phyloP scores from a whole-genome alignment of 2,113 vertebrate species.

The Grammomys surdaster region DNA sequence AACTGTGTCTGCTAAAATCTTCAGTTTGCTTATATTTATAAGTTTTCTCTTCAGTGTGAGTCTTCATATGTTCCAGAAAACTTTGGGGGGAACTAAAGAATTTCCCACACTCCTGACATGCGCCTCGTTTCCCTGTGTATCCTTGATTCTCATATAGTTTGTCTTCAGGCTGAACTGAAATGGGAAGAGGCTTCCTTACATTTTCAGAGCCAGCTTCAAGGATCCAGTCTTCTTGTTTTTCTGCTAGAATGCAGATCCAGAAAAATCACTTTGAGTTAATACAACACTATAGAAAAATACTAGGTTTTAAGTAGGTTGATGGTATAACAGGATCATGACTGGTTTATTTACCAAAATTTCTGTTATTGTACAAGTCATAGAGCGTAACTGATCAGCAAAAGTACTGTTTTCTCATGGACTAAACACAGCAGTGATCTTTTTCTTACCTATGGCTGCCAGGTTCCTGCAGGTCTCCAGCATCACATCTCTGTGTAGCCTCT shows the following conservation, averaged over 20 bases:
- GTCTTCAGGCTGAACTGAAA: not conserved
- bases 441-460: not conserved
- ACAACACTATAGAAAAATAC: not conserved
- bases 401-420: not conserved
- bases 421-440: not conserved
- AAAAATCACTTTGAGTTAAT: not conserved
- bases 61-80: not conserved
- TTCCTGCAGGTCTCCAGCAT: conserved; percentile 20
- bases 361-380: not conserved
- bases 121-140: not conserved
- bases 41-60: not conserved
- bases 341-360: not conserved
- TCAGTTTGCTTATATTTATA: not conserved
- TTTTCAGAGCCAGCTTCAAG: not conserved
- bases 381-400: not conserved
- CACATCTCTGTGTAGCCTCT: conserved; percentile 19
- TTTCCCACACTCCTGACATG: not conserved
- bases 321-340: not conserved
- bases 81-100: not conserved
- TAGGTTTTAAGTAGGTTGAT: not conserved
- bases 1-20: not conserved
- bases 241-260: not conserved
- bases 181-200: not conserved
- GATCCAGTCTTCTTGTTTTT: not conserved
- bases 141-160: not conserved